A percentile compares a stretch with the other conserved stretches of the same genome.
Conservation (phyloP, 2,797 vertebrate species). For the Phoxinus dragarum region DNA sequence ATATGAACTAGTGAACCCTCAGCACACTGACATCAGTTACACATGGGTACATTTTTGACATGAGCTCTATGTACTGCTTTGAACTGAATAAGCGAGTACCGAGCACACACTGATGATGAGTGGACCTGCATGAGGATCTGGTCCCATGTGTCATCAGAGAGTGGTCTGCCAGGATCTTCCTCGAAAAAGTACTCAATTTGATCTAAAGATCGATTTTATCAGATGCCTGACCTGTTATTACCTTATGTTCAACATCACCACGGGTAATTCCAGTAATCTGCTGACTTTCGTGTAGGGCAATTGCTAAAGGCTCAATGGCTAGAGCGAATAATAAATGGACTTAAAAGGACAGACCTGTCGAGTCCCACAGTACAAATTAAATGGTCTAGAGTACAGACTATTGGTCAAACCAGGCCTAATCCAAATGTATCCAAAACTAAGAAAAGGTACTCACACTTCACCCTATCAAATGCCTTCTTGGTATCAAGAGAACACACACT, state of each 20-base stretch:
- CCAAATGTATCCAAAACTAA: background rate
- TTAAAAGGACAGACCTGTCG: background rate
- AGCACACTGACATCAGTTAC: background rate
- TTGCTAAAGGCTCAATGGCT: background rate
- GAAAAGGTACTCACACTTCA: background rate
- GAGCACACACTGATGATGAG: background rate
- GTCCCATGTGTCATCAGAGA: background rate
- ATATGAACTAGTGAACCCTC: background rate
- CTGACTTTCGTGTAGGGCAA: background rate
- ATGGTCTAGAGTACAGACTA: background rate
- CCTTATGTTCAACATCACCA: background rate
- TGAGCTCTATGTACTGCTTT: background rate
- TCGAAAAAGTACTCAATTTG: background rate
- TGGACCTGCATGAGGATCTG: background rate
- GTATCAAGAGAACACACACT: background rate
- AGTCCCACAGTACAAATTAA: background rate
- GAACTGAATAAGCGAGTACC: background rate
- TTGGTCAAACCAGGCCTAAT: background rate
- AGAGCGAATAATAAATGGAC: background rate
- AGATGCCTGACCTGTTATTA: background rate
- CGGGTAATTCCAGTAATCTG: background rate
- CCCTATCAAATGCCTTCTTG: background rate
- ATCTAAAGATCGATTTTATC: background rate
- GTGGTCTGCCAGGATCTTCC: background rate
- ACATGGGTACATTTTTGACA: background rate